phyloP scores from a whole-genome alignment of 2,888 invertebrate genomes.

The Halictus quadricinctus region DNA sequence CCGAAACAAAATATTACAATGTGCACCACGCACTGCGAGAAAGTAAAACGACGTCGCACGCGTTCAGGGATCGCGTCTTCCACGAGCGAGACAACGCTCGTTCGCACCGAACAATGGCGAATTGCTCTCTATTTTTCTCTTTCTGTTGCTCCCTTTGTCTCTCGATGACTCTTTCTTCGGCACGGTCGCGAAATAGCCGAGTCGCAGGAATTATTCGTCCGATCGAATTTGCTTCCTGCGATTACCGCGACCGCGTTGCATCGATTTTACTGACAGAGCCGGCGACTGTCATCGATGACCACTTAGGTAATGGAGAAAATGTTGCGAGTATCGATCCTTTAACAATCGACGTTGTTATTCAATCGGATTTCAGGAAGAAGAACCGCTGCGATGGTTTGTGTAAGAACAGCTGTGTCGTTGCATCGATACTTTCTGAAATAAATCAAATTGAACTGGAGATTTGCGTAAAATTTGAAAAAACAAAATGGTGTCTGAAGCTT shows the following conservation, averaged over 20 bases:
- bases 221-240: not conserved
- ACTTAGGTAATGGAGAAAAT: not conserved
- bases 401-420: not conserved
- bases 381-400: not conserved
- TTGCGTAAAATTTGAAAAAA: not conserved
- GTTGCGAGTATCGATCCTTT: not conserved
- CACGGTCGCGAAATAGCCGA: not conserved
- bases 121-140: not conserved
- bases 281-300: not conserved
- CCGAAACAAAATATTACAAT: constrained; percentile 24
- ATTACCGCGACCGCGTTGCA: not conserved
- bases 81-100: constrained; percentile 28
- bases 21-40: constrained; percentile 41
- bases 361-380: not conserved
- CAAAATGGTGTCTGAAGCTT: not conserved
- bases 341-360: not conserved
- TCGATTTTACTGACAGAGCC: not conserved
- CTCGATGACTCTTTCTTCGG: not conserved
- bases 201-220: not conserved
- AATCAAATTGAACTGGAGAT: not conserved
- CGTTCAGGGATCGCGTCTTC: constrained; percentile 26
- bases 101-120: constrained; percentile 5
- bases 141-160: too few relatives aligned
- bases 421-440: not conserved
- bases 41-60: constrained; percentile 51